Percentiles rank a stretch among this genome's conserved stretches.
phyloP scores from a whole-genome alignment of 1,140 invertebrate genomes.

The Muscidifurax raptorellus region DNA sequence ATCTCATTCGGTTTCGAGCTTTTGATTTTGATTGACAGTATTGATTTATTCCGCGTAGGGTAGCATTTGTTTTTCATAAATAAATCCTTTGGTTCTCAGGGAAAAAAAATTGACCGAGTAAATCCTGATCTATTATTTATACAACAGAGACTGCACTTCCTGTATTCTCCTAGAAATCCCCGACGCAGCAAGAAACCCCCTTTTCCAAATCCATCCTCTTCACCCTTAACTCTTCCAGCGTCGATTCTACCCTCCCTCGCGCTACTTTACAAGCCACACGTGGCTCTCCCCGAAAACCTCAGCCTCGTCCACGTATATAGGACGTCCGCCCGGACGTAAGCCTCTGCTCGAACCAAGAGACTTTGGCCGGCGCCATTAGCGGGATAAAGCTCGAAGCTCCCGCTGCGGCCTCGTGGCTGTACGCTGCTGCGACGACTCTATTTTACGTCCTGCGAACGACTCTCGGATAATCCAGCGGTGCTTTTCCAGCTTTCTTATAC shows the following conservation, averaged over 20 bases:
- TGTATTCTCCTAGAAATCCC: neutral
- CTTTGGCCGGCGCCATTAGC: slow-evolving; percentile 40
- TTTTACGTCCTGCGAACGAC: slow-evolving; percentile 4
- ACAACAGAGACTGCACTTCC: neutral
- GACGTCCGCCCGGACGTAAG: slow-evolving; percentile 1
- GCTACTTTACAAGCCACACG: slow-evolving; percentile 33
- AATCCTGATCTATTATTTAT: neutral
- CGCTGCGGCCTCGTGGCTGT: neutral
- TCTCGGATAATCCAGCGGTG: slow-evolving; percentile 25
- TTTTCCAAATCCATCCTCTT: neutral
- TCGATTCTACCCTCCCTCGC: neutral
- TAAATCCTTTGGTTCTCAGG: too few relatives aligned
- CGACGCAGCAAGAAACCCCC: slow-evolving; percentile 21
- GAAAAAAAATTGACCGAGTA: neutral
- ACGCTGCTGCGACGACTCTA: neutral
- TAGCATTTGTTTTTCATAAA: too few relatives aligned
- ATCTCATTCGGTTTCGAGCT: neutral
- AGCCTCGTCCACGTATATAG: neutral
- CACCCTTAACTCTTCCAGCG: neutral
- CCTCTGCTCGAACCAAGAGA: neutral
- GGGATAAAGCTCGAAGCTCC: neutral
- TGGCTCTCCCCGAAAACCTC: slow-evolving; percentile 3
- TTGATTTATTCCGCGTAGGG: too few relatives aligned
- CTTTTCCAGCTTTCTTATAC: neutral
- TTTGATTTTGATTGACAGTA: too few relatives aligned